A percentile compares a stretch with the other conserved stretches of the same genome.
Conservation (phyloP, 1,140 invertebrate genomes). For the Diploscapter pachys region DNA sequence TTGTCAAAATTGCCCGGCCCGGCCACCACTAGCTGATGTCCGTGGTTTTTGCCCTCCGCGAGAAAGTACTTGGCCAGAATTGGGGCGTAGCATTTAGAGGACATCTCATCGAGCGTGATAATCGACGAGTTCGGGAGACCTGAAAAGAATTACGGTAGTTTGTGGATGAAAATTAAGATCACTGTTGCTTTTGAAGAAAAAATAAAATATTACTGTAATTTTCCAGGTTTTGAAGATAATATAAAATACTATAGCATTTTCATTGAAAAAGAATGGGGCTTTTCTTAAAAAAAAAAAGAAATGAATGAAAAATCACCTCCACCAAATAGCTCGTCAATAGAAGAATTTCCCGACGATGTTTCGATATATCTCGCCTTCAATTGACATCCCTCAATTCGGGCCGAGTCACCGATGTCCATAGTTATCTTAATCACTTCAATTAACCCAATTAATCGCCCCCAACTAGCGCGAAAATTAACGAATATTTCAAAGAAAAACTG, state of each 20-base stretch:
- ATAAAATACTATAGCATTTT: not conserved
- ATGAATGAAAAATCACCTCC: constrained; percentile 8
- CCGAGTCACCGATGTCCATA: constrained; percentile 23
- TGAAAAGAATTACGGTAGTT: not conserved
- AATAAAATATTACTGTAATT: not conserved
- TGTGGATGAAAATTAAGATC: not conserved
- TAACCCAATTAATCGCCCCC: no score
- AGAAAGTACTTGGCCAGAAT: constrained; percentile 23
- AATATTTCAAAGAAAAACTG: no score
- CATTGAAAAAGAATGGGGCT: not conserved
- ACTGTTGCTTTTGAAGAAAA: not conserved
- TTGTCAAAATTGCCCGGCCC: no score
- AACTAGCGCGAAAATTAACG: no score
- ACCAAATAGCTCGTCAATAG: constrained; percentile 31
- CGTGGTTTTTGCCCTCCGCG: constrained; percentile 19
- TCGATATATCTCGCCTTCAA: constrained; percentile 30
- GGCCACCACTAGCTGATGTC: no score
- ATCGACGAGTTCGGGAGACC: constrained; percentile 13
- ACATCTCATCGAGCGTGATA: constrained; percentile 17
- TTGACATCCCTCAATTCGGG: constrained; percentile 10
- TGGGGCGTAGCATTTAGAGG: constrained; percentile 13
- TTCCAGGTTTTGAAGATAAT: not conserved
- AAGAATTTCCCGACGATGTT: constrained; percentile 27
- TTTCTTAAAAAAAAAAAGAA: not conserved
- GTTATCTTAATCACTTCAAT: no score